These are phyloP conservation scores for Octomys mimax DNA, from an alignment of 2,797 vertebrate species.

Conservation along the genomic window DNA sequence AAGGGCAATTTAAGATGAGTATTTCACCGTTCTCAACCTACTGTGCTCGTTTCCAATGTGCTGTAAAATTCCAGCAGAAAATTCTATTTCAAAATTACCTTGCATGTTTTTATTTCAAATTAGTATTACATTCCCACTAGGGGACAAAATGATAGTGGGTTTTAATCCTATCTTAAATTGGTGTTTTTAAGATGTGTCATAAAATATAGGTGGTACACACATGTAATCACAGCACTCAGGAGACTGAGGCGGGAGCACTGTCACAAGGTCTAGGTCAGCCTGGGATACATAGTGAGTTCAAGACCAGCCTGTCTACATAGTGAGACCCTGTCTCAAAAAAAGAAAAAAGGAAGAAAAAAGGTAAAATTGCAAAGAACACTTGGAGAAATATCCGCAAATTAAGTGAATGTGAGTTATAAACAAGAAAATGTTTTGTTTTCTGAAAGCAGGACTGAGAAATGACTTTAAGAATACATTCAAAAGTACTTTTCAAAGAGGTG, in stretches of 20 bases:
- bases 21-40: conserved; percentile 22
- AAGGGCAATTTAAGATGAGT: conserved; percentile 7
- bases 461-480: background rate
- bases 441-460: background rate
- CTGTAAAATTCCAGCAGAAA: conserved; percentile 41
- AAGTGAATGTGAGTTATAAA: background rate
- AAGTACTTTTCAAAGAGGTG: background rate
- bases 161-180: conserved; percentile 42
- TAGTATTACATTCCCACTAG: conserved; percentile 9
- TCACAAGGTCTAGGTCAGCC: background rate
- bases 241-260: background rate
- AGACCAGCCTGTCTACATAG: background rate
- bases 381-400: background rate
- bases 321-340: background rate
- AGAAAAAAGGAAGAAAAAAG: background rate
- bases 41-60: background rate
- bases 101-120: conserved; percentile 59
- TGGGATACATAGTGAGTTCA: background rate
- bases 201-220: background rate
- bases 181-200: conserved; percentile 6
- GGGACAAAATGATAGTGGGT: background rate
- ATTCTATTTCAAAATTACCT: conserved; percentile 31
- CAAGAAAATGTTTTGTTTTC: conserved; percentile 10
- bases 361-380: conserved; percentile 24
- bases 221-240: background rate